phyloP scores from a whole-genome alignment of 2,113 vertebrate species.

The Amblyopsis rosae region DNA sequence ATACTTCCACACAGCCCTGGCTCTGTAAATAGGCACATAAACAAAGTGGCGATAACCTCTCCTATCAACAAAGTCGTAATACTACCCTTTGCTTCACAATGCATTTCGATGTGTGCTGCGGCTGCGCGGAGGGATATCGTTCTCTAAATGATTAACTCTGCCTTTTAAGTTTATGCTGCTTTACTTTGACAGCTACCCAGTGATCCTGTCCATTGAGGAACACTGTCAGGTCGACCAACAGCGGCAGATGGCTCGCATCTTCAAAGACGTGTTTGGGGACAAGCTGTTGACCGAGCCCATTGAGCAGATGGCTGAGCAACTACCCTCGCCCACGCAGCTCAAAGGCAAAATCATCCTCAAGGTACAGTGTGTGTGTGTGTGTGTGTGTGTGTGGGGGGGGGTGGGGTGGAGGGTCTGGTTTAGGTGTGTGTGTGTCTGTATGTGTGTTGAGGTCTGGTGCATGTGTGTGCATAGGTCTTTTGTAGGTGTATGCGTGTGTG shows the following conservation, averaged over 20 bases:
- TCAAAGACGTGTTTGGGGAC: conserved; percentile 89
- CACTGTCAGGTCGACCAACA: conserved; percentile 93
- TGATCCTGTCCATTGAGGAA: conserved; percentile 96
- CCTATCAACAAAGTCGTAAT: no score
- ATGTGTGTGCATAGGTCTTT: neutral
- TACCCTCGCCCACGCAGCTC: conserved; percentile 92
- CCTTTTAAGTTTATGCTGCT: no score
- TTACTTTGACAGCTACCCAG: conserved; percentile 79
- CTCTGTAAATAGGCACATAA: no score
- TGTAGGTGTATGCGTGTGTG: neutral
- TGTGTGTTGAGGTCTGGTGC: conserved; percentile 73
- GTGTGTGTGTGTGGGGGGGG: neutral
- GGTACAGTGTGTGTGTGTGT: conserved; percentile 60
- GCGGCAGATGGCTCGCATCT: conserved; percentile 89
- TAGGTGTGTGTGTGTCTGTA: neutral
- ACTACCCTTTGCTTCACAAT: no score
- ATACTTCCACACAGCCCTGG: no score
- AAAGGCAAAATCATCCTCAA: conserved; percentile 95
- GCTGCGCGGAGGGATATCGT: no score
- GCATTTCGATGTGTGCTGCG: no score
- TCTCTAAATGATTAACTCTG: no score
- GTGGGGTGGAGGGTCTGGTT: neutral
- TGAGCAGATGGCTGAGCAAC: conserved; percentile 90
- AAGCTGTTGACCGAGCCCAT: conserved; percentile 84
- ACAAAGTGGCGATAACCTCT: no score